Evolutionary conservation across 2,113 vertebrate species (phyloP).

Genomic region (Ceyx margarethae): DNA sequence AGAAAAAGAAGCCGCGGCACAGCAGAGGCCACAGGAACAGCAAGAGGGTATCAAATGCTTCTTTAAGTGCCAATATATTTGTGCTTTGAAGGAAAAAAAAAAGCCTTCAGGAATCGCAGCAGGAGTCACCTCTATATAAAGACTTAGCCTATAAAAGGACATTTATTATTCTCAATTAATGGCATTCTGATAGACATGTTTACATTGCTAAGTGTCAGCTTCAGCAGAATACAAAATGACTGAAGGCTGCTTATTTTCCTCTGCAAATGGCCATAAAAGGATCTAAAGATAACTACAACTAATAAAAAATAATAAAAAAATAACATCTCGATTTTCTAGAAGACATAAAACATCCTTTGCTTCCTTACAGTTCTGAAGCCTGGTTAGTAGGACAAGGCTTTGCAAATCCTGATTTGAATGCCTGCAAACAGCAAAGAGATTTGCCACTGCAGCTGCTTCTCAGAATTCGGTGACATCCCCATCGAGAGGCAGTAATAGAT

Average conservation of each 20-base stretch:
- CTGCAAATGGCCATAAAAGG: slow-evolving; percentile 29
- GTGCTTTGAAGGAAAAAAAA: slow-evolving; percentile 65
- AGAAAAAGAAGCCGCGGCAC: neutral
- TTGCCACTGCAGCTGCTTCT: neutral
- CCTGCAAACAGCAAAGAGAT: slow-evolving; percentile 2
- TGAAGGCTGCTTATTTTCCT: neutral
- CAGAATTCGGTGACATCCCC: slow-evolving; percentile 10
- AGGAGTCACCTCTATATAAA: slow-evolving; percentile 52
- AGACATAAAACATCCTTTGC: neutral
- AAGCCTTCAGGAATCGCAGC: slow-evolving; percentile 49
- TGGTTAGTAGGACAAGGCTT: neutral
- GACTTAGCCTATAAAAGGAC: slow-evolving; percentile 36
- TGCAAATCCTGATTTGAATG: neutral
- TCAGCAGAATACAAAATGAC: slow-evolving; percentile 21
- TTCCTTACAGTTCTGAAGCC: neutral
- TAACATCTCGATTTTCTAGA: neutral
- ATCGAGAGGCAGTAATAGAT: slow-evolving; percentile 48
- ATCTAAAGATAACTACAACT: neutral
- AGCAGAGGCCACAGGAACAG: neutral
- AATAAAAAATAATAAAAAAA: neutral
- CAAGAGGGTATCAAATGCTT: slow-evolving; percentile 43
- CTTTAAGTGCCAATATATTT: slow-evolving; percentile 57
- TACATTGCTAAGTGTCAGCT: slow-evolving; percentile 44
- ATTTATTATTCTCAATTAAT: slow-evolving; percentile 66
- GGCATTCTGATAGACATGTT: slow-evolving; percentile 44